These are phyloP conservation scores for Lagorchestes hirsutus DNA, from an alignment of 2,797 vertebrate genomes.

Conservation along the genomic window DNA sequence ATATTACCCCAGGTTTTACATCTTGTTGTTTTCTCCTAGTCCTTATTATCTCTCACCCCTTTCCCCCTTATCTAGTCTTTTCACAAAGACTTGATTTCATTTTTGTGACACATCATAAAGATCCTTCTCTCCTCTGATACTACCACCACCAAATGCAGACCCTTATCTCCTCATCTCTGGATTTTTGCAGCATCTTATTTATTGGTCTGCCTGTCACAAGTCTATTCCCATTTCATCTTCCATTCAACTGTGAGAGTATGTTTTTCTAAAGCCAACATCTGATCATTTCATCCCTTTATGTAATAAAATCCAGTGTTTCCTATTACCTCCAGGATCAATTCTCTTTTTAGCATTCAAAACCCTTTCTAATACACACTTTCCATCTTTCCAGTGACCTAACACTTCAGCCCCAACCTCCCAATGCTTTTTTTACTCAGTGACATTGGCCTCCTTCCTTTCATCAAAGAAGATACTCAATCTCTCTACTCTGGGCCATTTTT, in stretches of 20 bases:
- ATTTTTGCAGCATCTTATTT: not conserved
- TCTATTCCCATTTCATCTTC: not conserved
- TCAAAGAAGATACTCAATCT: not conserved
- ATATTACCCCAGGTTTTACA: not conserved
- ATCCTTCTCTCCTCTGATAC: not conserved
- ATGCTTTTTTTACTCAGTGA: not conserved
- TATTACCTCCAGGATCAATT: not conserved
- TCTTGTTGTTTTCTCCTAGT: not conserved
- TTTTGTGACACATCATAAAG: not conserved
- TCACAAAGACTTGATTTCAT: not conserved
- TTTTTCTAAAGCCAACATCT: not conserved
- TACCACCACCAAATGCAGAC: rapidly evolving
- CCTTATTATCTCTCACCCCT: not conserved
- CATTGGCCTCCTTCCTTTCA: not conserved
- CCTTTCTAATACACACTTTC: not conserved
- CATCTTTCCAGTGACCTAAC: not conserved
- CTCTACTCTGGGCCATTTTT: not conserved
- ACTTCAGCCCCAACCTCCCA: rapidly evolving
- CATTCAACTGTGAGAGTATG: not conserved
- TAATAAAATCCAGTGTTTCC: not conserved
- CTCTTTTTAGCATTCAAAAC: not conserved
- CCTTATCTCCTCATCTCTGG: not conserved
- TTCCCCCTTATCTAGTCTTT: not conserved
- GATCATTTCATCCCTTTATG: not conserved
- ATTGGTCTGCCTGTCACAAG: not conserved